Base-by-base conservation (phyloP, 1,140 invertebrate species). In the Brachionus plicatilis region DNA sequence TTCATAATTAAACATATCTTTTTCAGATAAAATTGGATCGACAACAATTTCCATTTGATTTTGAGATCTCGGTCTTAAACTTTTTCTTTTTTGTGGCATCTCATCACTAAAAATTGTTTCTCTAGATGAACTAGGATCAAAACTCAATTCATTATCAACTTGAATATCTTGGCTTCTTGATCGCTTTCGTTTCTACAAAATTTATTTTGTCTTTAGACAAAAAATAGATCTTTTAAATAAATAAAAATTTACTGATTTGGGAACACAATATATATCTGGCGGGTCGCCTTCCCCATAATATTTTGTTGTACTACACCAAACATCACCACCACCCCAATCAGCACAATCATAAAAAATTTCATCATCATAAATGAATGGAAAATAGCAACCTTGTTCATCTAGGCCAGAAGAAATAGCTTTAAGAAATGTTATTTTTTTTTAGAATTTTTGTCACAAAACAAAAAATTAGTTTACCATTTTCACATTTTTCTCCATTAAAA, bases 321-420 rank as follows among this genome's bases (percentile, higher is more conserved):
- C 50, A 80, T 80, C 47, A 56, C 56, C 56, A 29, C 56, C 56
- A 65, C 76, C 76, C 56, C 56, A 56, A 56, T 80, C 76, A 80
- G 50, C 20, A 24, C 76, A 80, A 53, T 80, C 76, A 41, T 20
- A 53, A 20, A 27, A 33, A n/a, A 80, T 11, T 41, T 80, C 50
- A 41, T 29, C 17, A 37, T n/a, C 45, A 50, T 80, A 80, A 8
- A 14, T 9, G 11, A 80, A 80, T 37, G 76, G 76, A 80, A 80
- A 60, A 60, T 14, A 60, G 20, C 76, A 80, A 53, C 33, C 33
- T 65, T 33, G 76, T 37, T 33, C 43, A 41, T 56, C 68, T 14
- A 72, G 20, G 2, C 68, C 68, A 41, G 14, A 14, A 4, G 41
- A 4, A 43, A 17, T 2, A 72, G 12, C 33, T 72, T 72, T 5